Conservation (phyloP, 30 jellyfish, hydroid and myxozoan species). For the Sanderia malayensis region DNA sequence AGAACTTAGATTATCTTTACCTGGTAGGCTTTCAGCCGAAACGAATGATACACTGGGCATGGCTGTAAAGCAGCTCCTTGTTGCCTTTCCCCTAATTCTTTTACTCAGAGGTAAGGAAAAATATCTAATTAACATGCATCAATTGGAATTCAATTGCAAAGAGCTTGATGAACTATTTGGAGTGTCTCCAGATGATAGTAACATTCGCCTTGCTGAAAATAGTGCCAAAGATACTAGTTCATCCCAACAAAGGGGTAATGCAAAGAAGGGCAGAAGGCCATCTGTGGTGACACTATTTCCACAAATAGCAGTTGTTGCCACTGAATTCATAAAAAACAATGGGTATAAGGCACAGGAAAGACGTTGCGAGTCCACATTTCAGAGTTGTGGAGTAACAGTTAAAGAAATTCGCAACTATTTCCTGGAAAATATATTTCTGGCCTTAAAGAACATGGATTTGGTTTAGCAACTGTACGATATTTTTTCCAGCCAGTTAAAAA, state of each 20-base stretch:
- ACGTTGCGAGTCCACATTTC: constrained; percentile 1
- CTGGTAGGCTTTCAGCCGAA: too few species aligned
- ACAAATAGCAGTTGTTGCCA: background rate
- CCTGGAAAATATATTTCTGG: constrained; percentile 11
- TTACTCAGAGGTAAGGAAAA: background rate
- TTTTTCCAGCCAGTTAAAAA: too few species aligned
- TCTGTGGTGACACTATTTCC: background rate
- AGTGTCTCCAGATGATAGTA: background rate
- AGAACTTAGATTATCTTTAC: constrained; percentile 3
- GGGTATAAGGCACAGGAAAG: constrained; percentile 20
- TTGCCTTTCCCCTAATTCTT: constrained; percentile 11
- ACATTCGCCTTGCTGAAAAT: background rate
- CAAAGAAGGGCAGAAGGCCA: constrained; percentile 4
- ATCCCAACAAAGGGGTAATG: constrained; percentile 2
- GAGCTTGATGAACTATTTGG: constrained; percentile 2
- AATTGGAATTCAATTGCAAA: constrained; percentile 3
- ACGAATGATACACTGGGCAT: too few species aligned
- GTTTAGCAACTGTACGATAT: too few species aligned
- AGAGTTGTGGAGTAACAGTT: constrained; percentile 27
- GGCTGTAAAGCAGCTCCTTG: constrained; percentile 4
- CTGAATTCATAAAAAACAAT: constrained; percentile 16
- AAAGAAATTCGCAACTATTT: constrained; percentile 23
- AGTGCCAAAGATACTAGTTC: constrained; percentile 1
- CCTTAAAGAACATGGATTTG: too few species aligned
- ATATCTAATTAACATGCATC: constrained; percentile 18